Evolutionary conservation across 2,797 vertebrate species (phyloP), one percentile per base, ranked within the genome.

Genomic region (Eurystomus glaucurus): DNA sequence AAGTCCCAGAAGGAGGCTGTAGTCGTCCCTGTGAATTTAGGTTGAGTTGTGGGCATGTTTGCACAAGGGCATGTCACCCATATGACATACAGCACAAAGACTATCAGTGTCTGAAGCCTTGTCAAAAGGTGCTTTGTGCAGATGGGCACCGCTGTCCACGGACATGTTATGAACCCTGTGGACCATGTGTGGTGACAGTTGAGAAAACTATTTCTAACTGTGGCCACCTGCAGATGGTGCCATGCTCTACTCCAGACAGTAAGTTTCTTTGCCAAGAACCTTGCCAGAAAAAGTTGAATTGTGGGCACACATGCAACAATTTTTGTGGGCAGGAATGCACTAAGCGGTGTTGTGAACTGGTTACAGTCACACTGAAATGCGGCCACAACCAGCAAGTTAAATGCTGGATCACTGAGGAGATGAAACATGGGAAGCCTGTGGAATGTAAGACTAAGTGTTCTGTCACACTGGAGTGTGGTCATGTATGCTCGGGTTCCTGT

Each of bases 1-100:
- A 98, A 77, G 99, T 99, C 13, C 99, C 99, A 0, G 99, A 99
- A 95, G 99, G 99, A 62, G 99, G 99, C 79, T 99, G 99, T 92
- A 98, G 64, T 87, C 96, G 97, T 61, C 99, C 99, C 28, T 99
- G 99, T 68, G 98, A 99, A 76, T 99, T 98, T 94, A 99, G 99
- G 52, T 79, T 99, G 91, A 96, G 97, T 31, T 99, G 99, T 31
- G 99, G 99, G 43, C 99, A 99, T 11, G 99, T 99, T 82, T 99
- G 99, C 58, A 28, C 98, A 7, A 98, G 98, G 6, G 99, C 98
- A 48, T 99, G 99, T 92, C 99, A 99, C 97, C 99, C 99, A 1
- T 99, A 99, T 10, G 99, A 99, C 88, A 75, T 82, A 0, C 97
- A 98, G 16, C 99, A 99, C 98, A 98, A 98, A 90, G 39, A 98